These are phyloP conservation scores for Salarias fasciatus DNA, from an alignment of 2,797 vertebrate genomes.

Conservation along the genomic window DNA sequence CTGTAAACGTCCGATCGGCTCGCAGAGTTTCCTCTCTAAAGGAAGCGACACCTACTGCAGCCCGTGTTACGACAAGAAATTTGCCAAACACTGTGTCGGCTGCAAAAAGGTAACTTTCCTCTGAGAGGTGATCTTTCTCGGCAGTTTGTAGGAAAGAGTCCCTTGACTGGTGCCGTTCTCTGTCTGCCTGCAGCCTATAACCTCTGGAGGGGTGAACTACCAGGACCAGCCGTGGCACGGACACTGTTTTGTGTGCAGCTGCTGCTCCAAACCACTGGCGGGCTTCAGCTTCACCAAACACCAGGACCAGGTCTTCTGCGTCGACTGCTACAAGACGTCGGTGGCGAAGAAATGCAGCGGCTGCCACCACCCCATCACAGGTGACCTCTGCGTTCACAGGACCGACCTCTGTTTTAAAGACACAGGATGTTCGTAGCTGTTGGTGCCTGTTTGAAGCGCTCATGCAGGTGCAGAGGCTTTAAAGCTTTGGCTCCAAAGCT, in stretches of 20 bases:
- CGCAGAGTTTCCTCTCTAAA: slow-evolving; percentile 94
- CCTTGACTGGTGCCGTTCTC: too few species aligned
- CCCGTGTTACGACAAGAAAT: slow-evolving; percentile 94
- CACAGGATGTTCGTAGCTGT: too few species aligned
- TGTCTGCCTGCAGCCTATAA: slow-evolving; percentile 85
- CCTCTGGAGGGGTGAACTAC: slow-evolving; percentile 95
- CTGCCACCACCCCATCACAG: slow-evolving; percentile 97
- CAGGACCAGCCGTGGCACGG: slow-evolving; percentile 96
- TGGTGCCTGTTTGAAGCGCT: too few species aligned
- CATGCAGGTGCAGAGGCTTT: too few species aligned
- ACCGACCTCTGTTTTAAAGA: too few species aligned
- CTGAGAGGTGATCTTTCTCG: too few species aligned
- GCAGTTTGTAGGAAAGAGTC: too few species aligned
- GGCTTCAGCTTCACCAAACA: slow-evolving; percentile 94
- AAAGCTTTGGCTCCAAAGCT: too few species aligned
- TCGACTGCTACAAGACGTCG: slow-evolving; percentile 94
- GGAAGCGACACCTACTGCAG: slow-evolving; percentile 91
- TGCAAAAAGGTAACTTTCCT: slow-evolving; percentile 88
- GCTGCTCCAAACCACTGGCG: slow-evolving; percentile 90
- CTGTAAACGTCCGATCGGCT: slow-evolving; percentile 92
- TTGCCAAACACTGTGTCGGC: slow-evolving; percentile 91
- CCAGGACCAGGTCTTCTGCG: slow-evolving; percentile 92
- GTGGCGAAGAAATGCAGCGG: slow-evolving; percentile 95
- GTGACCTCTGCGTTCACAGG: slow-evolving; percentile 49
- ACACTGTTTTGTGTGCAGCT: slow-evolving; percentile 94